These are phyloP conservation scores for Pachyuromys duprasi DNA, from an alignment of 2,797 vertebrate species.

Conservation along the genomic window DNA sequence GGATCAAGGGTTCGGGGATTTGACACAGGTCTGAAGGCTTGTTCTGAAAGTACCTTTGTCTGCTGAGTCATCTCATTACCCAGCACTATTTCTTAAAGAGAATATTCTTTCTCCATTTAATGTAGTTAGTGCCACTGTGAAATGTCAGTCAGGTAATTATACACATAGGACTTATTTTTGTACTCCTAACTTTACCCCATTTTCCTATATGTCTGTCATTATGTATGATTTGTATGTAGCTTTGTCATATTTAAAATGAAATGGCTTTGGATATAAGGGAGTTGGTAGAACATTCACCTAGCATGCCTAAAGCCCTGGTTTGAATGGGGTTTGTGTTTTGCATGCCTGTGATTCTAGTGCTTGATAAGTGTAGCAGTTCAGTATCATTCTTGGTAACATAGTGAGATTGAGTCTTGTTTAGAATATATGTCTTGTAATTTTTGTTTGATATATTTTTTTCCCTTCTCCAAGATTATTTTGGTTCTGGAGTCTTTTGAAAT, in stretches of 20 bases:
- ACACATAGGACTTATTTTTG: not conserved
- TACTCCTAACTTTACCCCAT: not conserved
- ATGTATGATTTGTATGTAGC: not conserved
- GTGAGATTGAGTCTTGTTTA: not conserved
- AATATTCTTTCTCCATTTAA: not conserved
- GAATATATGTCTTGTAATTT: not conserved
- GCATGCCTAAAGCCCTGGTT: not conserved
- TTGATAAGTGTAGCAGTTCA: not conserved
- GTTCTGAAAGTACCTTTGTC: not conserved
- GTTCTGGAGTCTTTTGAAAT: not conserved
- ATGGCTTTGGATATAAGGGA: not conserved
- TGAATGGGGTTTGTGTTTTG: not conserved
- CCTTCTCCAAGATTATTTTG: not conserved
- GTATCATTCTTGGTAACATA: not conserved
- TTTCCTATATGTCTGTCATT: not conserved
- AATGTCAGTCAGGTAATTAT: not conserved
- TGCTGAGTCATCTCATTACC: not conserved
- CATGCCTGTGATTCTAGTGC: not conserved
- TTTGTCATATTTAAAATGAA: not conserved
- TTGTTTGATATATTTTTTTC: not conserved
- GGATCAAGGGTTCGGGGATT: not conserved
- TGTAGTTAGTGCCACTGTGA: not conserved
- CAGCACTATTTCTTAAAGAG: not conserved
- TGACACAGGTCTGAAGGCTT: not conserved
- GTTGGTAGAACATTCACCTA: not conserved